Base-by-base conservation (phyloP, 2,888 invertebrate genomes). In the Xestia xanthographa region DNA sequence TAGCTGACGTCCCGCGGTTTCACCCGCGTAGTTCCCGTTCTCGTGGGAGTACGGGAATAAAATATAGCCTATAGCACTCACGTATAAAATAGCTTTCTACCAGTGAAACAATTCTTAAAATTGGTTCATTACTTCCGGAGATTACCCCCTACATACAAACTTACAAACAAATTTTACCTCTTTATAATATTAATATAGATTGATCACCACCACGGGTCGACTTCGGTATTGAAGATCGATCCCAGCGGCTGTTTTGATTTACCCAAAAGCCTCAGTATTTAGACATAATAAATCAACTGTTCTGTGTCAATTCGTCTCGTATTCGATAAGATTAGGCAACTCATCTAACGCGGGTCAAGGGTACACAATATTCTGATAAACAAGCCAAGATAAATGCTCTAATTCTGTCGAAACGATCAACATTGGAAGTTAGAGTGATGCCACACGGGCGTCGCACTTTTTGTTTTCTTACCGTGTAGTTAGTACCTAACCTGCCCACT, bases 251-350 rank as follows among this genome's bases (percentile, higher is more conserved):
- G 26, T 56, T 56, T 5, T 12, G 12, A 14, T 56, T 56, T 26
- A 56, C 14, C 14, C 14, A 26, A 20, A 12, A 12, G n/a, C 22
- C 12, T 8, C 8, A 20, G 11, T 67, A 53, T 41, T 43, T 29
- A 11, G 6, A 26, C 20, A 14, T 34, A 45, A 73, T 26, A n/a
- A 60, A 45, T 38, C 8, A 20, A 60, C 11, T 43, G 17, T 29
- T 20, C 20, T 20, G 53, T 20, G 66, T 56, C 77, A 56, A 77
- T 45, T 45, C 38, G 66, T 66, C 14, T 56, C 26, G 66, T 66
- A 0, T 26, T 38, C 22, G 77, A 75, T 77, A 75, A 77, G 14
- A 75, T 75, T 75, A 17, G 45, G 53, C 66, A 75, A 75, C 17
- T 17, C 34, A 0, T 45, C 26, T 63, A 41, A 17, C 63, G 1